These are phyloP conservation scores for Cyclura pinguis DNA, from an alignment of 2,797 vertebrate species.

Conservation along the genomic window DNA sequence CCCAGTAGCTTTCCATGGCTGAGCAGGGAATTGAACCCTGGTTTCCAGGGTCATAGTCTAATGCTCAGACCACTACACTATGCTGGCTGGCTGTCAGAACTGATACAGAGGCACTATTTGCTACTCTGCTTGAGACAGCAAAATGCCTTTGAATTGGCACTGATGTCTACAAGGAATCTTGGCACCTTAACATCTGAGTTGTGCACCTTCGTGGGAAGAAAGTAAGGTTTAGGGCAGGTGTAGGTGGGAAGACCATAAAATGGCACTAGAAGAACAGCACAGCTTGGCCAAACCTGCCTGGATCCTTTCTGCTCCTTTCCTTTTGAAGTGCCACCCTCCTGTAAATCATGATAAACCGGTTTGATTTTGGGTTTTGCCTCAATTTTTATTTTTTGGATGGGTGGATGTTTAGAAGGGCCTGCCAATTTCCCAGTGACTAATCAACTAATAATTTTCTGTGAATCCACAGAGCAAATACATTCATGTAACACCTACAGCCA, in stretches of 20 bases:
- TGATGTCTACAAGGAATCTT: background rate
- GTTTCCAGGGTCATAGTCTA: too few relatives aligned
- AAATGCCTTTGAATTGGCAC: too few relatives aligned
- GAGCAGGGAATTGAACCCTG: too few relatives aligned
- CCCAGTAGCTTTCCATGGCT: too few relatives aligned
- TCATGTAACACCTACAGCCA: conserved; percentile 2
- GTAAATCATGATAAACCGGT: conserved; percentile 1
- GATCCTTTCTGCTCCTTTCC: background rate
- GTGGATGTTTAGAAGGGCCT: conserved; percentile 2
- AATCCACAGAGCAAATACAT: background rate
- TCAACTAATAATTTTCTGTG: conserved; percentile 21
- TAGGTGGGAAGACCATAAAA: background rate
- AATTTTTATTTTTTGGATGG: background rate
- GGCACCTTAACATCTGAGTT: too few relatives aligned
- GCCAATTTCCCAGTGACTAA: conserved; percentile 23
- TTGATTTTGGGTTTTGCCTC: background rate
- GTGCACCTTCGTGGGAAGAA: background rate
- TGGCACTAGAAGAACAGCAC: background rate
- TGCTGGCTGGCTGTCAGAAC: too few relatives aligned
- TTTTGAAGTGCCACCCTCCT: background rate
- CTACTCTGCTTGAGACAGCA: too few relatives aligned
- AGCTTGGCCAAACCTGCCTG: background rate
- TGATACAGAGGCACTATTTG: too few relatives aligned
- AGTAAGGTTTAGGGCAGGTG: background rate
- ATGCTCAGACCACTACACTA: too few relatives aligned